phyloP scores from a whole-genome alignment of 1,140 invertebrate genomes.

The Platyscapa corneri region DNA sequence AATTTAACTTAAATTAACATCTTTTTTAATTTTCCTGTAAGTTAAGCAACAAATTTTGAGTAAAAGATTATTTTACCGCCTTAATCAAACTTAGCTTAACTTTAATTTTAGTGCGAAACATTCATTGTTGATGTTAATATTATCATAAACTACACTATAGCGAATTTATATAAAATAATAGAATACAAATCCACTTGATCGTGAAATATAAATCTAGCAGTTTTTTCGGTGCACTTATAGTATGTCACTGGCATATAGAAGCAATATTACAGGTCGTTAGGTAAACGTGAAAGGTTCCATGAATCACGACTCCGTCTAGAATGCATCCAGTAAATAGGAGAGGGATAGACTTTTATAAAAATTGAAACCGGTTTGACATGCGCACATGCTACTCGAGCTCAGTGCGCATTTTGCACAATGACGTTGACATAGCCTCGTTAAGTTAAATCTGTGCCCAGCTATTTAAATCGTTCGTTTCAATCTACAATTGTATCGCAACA shows the following conservation, averaged over 20 bases:
- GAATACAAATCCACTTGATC: neutral
- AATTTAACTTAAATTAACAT: too few relatives aligned
- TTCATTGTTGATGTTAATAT: too few relatives aligned
- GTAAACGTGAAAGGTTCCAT: constrained; percentile 63
- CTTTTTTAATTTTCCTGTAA: too few relatives aligned
- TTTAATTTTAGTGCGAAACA: too few relatives aligned
- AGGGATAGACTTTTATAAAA: constrained; percentile 48
- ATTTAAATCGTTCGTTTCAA: constrained; percentile 31
- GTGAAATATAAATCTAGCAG: neutral
- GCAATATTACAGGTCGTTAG: constrained; percentile 70
- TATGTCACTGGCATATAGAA: constrained; percentile 42
- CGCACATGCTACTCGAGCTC: constrained; percentile 54
- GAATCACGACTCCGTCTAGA: constrained; percentile 61
- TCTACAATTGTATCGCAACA: neutral
- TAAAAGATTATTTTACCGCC: neutral
- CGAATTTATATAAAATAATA: neutral
- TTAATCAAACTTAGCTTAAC: neutral
- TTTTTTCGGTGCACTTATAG: neutral
- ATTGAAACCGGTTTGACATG: constrained; percentile 64
- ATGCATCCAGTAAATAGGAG: constrained; percentile 33
- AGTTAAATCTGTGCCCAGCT: neutral
- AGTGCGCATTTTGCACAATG: constrained; percentile 54
- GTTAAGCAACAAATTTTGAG: too few relatives aligned
- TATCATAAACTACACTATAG: too few relatives aligned
- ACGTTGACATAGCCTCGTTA: neutral